Percentiles rank a stretch among this genome's conserved stretches.
Conservation (phyloP, 1,140 invertebrate species). For the Ericerus pela region DNA sequence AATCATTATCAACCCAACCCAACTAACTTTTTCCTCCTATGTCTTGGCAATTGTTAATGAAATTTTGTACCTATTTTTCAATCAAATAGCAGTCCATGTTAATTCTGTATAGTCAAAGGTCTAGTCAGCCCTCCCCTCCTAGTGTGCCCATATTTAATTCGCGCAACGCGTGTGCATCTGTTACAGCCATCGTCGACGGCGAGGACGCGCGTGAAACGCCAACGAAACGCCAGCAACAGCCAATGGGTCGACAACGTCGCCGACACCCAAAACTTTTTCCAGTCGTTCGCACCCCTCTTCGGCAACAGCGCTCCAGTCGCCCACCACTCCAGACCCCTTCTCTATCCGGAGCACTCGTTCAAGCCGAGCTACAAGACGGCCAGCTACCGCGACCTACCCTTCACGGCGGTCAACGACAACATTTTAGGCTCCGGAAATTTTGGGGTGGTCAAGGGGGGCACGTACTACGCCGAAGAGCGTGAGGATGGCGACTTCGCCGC, state of each 20-base stretch:
- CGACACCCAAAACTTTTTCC: constrained; percentile 34
- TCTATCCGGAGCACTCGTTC: constrained; percentile 2
- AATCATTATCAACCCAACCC: too few relatives aligned
- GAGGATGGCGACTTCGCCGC: constrained; percentile 37
- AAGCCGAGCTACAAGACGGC: constrained; percentile 1
- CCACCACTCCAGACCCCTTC: constrained; percentile 4
- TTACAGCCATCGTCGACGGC: too few relatives aligned
- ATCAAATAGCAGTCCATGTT: too few relatives aligned
- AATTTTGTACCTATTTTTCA: too few relatives aligned
- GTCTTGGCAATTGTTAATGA: too few relatives aligned
- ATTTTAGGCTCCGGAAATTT: constrained; percentile 49
- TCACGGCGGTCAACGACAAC: constrained; percentile 6
- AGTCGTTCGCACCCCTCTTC: constrained; percentile 34
- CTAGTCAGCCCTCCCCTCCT: too few relatives aligned
- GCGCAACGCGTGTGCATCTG: too few relatives aligned
- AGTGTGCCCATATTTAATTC: too few relatives aligned
- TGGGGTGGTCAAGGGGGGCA: constrained; percentile 70
- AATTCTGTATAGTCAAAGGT: too few relatives aligned
- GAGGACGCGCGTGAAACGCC: too few relatives aligned
- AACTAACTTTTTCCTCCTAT: too few relatives aligned
- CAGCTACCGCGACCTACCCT: constrained; percentile 11
- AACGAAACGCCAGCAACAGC: not conserved
- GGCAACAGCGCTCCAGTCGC: not conserved
- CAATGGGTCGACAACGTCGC: constrained; percentile 6
- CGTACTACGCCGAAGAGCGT: constrained; percentile 52